A percentile compares a stretch with the other conserved stretches of the same genome.
Evolutionary conservation across 2,888 invertebrate species (phyloP).

Genomic region (Catotricha subobsoleta): DNA sequence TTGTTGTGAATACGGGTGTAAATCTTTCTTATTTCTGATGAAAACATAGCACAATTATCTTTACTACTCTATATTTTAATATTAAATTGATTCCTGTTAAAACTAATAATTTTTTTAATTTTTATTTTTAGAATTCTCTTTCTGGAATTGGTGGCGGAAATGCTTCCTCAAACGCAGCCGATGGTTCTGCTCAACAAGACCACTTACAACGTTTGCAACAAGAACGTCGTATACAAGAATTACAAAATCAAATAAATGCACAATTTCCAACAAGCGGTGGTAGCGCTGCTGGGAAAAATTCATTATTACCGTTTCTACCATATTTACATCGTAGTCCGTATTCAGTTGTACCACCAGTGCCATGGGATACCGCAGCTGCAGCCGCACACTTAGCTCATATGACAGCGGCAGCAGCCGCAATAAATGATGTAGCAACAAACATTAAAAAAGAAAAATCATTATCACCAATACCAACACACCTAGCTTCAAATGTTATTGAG

Average conservation of each 20-base stretch:
- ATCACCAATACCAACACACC: slow-evolving; percentile 20
- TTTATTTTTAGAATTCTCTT: too few species aligned
- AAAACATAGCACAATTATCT: too few species aligned
- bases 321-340: slow-evolving; percentile 15
- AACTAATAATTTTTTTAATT: too few species aligned
- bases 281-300: slow-evolving; percentile 10
- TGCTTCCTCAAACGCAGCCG: too few species aligned
- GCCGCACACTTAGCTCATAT: slow-evolving; percentile 57
- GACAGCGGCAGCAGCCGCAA: slow-evolving; percentile 28
- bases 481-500: not conserved
- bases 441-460: slow-evolving; percentile 22
- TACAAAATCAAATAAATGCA: slow-evolving; percentile 23
- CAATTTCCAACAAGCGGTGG: slow-evolving; percentile 15
- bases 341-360: slow-evolving; percentile 24
- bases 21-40: too few species aligned
- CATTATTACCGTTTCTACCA: slow-evolving; percentile 19
- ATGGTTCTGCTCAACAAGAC: too few species aligned
- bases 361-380: slow-evolving; percentile 43
- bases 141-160: too few species aligned
- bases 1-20: too few species aligned
- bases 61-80: too few species aligned
- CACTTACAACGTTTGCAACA: too few species aligned
- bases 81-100: too few species aligned
- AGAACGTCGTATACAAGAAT: too few species aligned
- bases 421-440: slow-evolving; percentile 21